Evolutionary conservation across 2,888 invertebrate species (phyloP).

Genomic region (Yponomeuta cagnagella): DNA sequence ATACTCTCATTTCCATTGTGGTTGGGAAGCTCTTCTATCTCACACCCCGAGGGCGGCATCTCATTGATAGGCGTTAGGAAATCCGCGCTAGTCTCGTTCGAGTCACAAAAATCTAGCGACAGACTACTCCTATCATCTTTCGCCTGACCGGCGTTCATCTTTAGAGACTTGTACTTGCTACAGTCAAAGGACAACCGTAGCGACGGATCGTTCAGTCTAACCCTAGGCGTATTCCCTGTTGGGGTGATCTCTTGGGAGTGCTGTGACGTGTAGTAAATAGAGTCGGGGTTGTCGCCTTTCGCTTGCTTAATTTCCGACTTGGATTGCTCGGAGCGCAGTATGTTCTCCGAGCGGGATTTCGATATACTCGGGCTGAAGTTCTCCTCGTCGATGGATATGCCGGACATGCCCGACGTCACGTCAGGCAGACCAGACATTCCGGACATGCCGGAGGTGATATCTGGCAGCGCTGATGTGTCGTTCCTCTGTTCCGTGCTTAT

Average conservation of each 20-base stretch:
- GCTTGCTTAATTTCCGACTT: slow-evolving; percentile 40
- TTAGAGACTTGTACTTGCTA: slow-evolving; percentile 57
- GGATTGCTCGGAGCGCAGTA: slow-evolving; percentile 62
- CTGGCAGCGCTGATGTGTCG: slow-evolving; percentile 62
- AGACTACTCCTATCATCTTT: slow-evolving; percentile 62
- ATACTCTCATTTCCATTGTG: slow-evolving; percentile 63
- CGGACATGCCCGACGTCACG: slow-evolving; percentile 67
- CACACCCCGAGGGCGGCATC: slow-evolving; percentile 68
- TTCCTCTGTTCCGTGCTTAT: slow-evolving; percentile 68
- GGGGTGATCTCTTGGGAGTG: slow-evolving; percentile 68
- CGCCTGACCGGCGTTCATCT: slow-evolving; percentile 42
- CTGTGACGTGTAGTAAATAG: slow-evolving; percentile 67
- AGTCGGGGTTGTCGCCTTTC: slow-evolving; percentile 62
- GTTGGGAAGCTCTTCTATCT: slow-evolving; percentile 65
- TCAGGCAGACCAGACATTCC: slow-evolving; percentile 52
- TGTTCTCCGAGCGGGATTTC: slow-evolving; percentile 68
- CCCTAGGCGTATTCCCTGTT: slow-evolving; percentile 52
- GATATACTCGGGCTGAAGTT: slow-evolving; percentile 63
- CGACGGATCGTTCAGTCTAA: slow-evolving; percentile 56
- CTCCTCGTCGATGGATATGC: slow-evolving; percentile 69
- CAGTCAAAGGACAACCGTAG: slow-evolving; percentile 61
- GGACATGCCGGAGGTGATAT: slow-evolving; percentile 68
- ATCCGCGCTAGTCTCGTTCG: slow-evolving; percentile 70
- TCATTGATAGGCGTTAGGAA: slow-evolving; percentile 71
- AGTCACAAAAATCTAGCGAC: slow-evolving; percentile 66